Base-by-base conservation (phyloP, 2,113 vertebrate genomes). In the Corydoras sp. region DNA sequence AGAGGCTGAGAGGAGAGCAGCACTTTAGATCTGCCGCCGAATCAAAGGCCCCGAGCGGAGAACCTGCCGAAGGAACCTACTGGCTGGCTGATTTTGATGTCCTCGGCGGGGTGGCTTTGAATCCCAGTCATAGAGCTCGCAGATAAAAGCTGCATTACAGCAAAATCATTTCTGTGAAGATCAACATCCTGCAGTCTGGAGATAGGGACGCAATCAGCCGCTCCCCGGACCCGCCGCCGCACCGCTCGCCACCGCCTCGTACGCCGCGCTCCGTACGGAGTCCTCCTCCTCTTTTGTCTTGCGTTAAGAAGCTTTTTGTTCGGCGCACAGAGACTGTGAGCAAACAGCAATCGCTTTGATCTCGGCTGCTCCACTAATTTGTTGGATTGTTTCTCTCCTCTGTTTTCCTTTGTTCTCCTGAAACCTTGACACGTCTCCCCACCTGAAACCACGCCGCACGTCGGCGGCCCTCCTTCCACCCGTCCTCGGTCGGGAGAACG, bases 141-240 rank as follows among this genome's bases (percentile, higher is more conserved):
- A 65, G 80, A 76, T 81, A 81, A 79, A 79, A 79, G 76, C 69
- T 79, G 72, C 72, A 73, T 79, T 77, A 75, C 69, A 29, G 64
- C 66, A 65, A 60, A 62, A 65, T 79, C 74, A 65, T 81, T 79
- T 69, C 75, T 69, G 72, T 66, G 76, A 79, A 81, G 72, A 79
- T 79, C 72, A 75, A 71, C 75, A 64, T 77, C 77, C 77, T 71
- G 54, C 75, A 72, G 74, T 69, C 64, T 68, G 65, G 64, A 76
- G 62, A 76, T 73, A 64, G 71, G 60, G 14, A 58, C 58, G 56
- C 71, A 78, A 76, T 78, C 76, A 76, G 56, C 66, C 61, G 64
- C 4, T 48, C n/a, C 61, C 61, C 13, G 63, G 50, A 58, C 55
- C 61, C 13, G 35, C 48, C 71, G 55, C 53, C 60, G 58, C 59